Evolutionary conservation across 2,113 vertebrate genomes (phyloP).

Genomic region (Labeo catla): DNA sequence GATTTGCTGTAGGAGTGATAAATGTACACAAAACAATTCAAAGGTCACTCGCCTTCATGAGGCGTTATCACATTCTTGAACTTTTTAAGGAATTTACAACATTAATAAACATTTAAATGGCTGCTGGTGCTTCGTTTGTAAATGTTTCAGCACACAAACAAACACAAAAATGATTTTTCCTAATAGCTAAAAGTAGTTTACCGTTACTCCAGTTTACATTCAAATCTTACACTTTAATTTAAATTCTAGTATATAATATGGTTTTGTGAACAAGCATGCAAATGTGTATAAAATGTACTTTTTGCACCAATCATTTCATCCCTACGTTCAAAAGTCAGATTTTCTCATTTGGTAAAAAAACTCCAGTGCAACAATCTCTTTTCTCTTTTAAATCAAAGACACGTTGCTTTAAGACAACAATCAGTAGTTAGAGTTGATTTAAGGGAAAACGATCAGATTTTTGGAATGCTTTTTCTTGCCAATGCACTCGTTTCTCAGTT

Average conservation of each 20-base stretch:
- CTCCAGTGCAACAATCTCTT: neutral
- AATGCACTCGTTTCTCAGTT: neutral
- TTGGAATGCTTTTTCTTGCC: neutral
- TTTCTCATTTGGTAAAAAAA: neutral
- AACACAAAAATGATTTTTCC: neutral
- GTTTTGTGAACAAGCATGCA: neutral
- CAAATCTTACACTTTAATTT: neutral
- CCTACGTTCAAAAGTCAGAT: conserved; percentile 4
- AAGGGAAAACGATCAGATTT: neutral
- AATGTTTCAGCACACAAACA: conserved; percentile 30
- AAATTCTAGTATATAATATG: neutral
- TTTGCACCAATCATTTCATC: neutral
- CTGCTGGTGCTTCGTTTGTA: conserved; percentile 54
- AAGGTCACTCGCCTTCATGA: neutral
- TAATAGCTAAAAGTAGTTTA: conserved; percentile 28
- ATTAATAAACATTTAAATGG: conserved; percentile 47
- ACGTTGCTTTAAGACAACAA: conserved; percentile 5
- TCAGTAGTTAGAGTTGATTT: conserved; percentile 12
- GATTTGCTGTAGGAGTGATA: conserved; percentile 17
- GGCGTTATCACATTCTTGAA: conserved; percentile 40
- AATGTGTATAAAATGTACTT: conserved; percentile 2
- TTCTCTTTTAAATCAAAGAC: neutral
- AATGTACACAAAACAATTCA: conserved; percentile 26
- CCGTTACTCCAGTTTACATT: conserved; percentile 31
- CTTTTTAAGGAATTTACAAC: conserved; percentile 24